Conservation (phyloP, 2,113 vertebrate species). For the Brachypodius melanocephalos region DNA sequence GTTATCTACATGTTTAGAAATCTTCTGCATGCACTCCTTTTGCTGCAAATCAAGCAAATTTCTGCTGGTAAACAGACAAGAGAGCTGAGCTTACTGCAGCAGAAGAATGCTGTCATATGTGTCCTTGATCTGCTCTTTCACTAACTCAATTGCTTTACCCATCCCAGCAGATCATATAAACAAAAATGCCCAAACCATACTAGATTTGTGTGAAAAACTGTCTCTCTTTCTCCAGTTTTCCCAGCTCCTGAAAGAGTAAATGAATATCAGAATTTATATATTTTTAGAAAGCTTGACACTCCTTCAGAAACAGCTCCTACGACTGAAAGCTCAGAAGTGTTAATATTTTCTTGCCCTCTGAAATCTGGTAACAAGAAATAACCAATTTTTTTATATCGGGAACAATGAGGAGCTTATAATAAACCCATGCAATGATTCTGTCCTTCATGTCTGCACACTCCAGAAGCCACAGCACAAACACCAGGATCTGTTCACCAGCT, state of each 20-base stretch:
- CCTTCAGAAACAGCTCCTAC: neutral
- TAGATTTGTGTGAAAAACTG: neutral
- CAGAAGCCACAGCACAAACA: neutral
- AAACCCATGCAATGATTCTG: neutral
- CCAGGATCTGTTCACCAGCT: neutral
- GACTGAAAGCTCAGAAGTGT: neutral
- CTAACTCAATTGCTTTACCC: neutral
- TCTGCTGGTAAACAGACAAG: neutral
- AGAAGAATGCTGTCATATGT: neutral
- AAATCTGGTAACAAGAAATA: neutral
- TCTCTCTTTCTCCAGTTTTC: neutral
- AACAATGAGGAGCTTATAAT: neutral
- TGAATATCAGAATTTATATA: neutral
- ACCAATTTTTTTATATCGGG: neutral
- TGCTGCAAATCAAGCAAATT: neutral
- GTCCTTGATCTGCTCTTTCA: neutral
- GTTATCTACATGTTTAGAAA: neutral
- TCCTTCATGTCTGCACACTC: neutral
- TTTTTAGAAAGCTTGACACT: neutral
- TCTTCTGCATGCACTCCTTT: neutral
- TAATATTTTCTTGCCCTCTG: neutral
- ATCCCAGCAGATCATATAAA: neutral
- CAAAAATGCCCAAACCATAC: neutral
- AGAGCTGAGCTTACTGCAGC: neutral
- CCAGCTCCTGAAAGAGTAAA: neutral